A percentile compares a stretch with the other conserved stretches of the same genome.
Conservation (phyloP, 2,797 vertebrate genomes). For the Microctenopoma stevenorrisi region DNA sequence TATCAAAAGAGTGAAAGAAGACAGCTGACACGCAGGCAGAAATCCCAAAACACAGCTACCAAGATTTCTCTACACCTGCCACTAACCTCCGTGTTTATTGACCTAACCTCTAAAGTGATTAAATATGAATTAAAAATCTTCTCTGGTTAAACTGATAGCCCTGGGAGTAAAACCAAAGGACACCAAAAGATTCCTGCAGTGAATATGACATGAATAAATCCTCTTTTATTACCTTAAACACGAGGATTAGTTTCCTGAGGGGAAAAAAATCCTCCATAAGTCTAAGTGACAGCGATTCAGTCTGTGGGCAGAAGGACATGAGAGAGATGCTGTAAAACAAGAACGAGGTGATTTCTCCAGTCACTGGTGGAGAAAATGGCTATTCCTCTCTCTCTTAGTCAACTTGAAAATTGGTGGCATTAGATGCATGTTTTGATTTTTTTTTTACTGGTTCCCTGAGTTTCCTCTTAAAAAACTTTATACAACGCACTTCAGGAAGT, state of each 20-base stretch:
- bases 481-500: slow-evolving; percentile 7
- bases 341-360: slow-evolving; percentile 70
- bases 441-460: slow-evolving; percentile 15
- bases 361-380: slow-evolving; percentile 79
- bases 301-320: slow-evolving; percentile 52
- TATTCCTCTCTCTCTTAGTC: slow-evolving; percentile 60
- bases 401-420: slow-evolving; percentile 66
- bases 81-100: slow-evolving; percentile 36
- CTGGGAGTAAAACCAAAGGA: slow-evolving; percentile 49
- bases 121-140: slow-evolving; percentile 61
- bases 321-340: slow-evolving; percentile 66
- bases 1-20: slow-evolving; percentile 3
- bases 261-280: slow-evolving; percentile 49
- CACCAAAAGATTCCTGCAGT: slow-evolving; percentile 63
- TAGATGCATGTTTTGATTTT: slow-evolving; percentile 44
- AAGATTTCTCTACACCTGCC: neutral
- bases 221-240: slow-evolving; percentile 74
- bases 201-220: slow-evolving; percentile 67
- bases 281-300: slow-evolving; percentile 73
- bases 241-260: slow-evolving; percentile 68
- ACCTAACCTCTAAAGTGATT: slow-evolving; percentile 60
- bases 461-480: slow-evolving; percentile 12
- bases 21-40: neutral
- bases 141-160: slow-evolving; percentile 62
- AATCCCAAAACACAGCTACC: slow-evolving; percentile 2